Conservation (phyloP, 2,113 vertebrate species). For the Amphilophus citrinellus region DNA sequence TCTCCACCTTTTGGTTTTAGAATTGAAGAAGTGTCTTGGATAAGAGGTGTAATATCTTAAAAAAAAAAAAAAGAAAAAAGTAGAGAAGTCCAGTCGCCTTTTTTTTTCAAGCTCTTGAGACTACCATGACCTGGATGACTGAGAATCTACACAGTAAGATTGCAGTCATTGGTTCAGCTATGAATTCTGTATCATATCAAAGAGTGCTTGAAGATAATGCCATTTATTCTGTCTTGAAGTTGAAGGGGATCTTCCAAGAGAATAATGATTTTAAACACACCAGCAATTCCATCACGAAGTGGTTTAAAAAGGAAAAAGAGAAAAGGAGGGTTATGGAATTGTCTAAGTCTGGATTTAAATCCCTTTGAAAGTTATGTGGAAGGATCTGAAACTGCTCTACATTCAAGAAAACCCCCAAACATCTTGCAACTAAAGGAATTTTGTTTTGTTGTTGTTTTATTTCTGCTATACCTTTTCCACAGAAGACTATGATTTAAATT, state of each 20-base stretch:
- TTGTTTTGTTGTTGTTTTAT: not conserved
- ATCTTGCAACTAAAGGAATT: not conserved
- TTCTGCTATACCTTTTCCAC: not conserved
- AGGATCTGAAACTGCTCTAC: not conserved
- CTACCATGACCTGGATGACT: too few relatives aligned
- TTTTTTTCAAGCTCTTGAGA: too few relatives aligned
- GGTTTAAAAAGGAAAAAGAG: not conserved
- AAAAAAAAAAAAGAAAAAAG: too few relatives aligned
- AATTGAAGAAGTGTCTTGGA: too few relatives aligned
- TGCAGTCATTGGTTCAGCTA: too few relatives aligned
- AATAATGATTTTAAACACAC: not conserved
- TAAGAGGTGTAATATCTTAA: too few relatives aligned
- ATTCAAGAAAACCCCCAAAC: not conserved
- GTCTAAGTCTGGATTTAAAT: not conserved
- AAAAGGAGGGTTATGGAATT: not conserved
- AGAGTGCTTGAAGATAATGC: not conserved
- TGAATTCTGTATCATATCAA: not conserved
- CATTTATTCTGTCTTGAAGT: not conserved
- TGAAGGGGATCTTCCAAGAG: not conserved
- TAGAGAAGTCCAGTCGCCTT: too few relatives aligned
- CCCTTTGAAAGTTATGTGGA: not conserved
- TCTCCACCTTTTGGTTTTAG: too few relatives aligned
- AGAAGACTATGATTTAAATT: not conserved
- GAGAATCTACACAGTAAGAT: too few relatives aligned
- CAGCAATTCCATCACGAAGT: not conserved